These are phyloP conservation scores for Huso huso DNA, from an alignment of 2,797 vertebrate genomes.

Conservation along the genomic window DNA sequence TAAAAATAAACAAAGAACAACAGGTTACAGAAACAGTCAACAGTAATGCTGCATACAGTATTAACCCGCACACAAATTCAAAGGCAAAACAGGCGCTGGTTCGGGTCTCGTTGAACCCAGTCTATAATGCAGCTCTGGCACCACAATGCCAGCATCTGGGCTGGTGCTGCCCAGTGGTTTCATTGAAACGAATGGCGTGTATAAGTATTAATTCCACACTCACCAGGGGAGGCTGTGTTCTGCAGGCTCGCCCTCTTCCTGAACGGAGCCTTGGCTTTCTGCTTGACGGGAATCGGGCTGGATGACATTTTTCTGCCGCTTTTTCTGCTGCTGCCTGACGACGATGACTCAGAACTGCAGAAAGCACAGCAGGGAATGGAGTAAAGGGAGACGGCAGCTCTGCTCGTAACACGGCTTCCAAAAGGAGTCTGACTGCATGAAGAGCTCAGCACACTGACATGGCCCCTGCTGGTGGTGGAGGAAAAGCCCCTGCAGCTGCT, in stretches of 20 bases:
- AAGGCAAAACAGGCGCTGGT: no score
- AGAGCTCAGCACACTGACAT: background rate
- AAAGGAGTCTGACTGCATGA: slow-evolving; percentile 2
- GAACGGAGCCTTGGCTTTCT: slow-evolving; percentile 64
- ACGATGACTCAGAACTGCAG: slow-evolving; percentile 38
- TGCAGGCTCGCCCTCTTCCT: slow-evolving; percentile 82
- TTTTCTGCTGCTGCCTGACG: slow-evolving; percentile 24
- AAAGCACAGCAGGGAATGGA: slow-evolving; percentile 25
- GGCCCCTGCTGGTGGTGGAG: slow-evolving; percentile 25
- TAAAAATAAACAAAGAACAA: no score
- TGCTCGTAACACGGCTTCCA: background rate
- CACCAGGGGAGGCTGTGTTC: slow-evolving; percentile 71
- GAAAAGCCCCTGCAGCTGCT: slow-evolving; percentile 17
- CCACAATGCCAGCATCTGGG: no score
- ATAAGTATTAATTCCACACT: slow-evolving; percentile 36
- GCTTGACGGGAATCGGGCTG: slow-evolving; percentile 51
- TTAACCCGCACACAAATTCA: no score
- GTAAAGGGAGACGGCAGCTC: slow-evolving; percentile 2
- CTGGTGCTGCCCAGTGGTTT: no score
- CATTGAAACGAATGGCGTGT: no score
- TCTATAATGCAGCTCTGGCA: no score
- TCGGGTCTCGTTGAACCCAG: no score
- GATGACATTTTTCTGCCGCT: slow-evolving; percentile 54
- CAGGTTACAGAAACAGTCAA: no score
- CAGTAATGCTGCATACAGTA: no score